Base-by-base conservation (phyloP, 2,797 vertebrate species). In the Sebastes matsubarae region DNA sequence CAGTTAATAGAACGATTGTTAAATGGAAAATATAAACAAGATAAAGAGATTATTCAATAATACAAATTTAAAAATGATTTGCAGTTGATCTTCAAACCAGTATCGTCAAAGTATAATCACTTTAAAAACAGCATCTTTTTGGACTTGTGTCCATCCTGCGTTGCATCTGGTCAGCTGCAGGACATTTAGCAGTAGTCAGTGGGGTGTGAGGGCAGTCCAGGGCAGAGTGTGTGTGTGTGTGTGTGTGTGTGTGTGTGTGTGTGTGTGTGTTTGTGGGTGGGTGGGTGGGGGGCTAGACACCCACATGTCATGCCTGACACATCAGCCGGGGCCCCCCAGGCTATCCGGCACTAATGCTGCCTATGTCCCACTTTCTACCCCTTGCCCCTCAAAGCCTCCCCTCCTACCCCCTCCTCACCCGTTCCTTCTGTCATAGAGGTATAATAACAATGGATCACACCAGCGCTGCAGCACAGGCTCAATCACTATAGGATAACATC, bases 281-380 rank as follows among this genome's bases (percentile, higher is more conserved):
- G 83, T 34, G 81, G 7, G 59, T 84, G 93, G 93, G 94, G 94
- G 90, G 91, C 92, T 90, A 95, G 95, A 95, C 94, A 94, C 95
- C 95, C 93, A 95, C 94, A 96, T 95, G 93, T 95, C 94, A 95
- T 82, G 91, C 92, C 93, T 95, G 94, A 94, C 92, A 96, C 93
- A 95, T 96, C 95, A 94, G 92, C 95, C 86, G 57, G 79, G 75
- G 79, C 80, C 87, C 91, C 93, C 88, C 88, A 2, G 96, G 97
- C 96, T 94, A 96, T 96, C 94, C 80, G 78, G 87, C 83, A 80
- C 94, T 97, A 97, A 97, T 96, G 95, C 93, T 94, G 95, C 95
- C 96, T 85, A 96, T 97, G 97, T 95, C 95, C 97, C 95, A 97
- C 96, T 97, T 95, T 97, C 95, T 95, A 96, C 94, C 93, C 95